Base-by-base conservation (phyloP, 2,888 invertebrate genomes). In the Heliconius ismenius region DNA sequence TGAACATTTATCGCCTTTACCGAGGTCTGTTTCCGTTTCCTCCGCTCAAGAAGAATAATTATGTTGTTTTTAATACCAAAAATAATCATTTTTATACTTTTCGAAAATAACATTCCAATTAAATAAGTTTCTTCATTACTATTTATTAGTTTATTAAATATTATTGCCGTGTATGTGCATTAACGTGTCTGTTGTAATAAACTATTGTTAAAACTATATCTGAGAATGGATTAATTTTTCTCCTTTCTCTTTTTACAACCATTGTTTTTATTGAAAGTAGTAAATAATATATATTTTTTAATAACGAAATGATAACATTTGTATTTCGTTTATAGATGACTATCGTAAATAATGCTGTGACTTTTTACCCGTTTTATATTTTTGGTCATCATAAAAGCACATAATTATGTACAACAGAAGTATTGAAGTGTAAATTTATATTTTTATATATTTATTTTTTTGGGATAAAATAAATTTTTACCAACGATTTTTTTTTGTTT, bases 1-100 rank as follows among this genome's bases (percentile, higher is more conserved):
- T 1, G 87, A 86, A 1, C 85, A 87, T 49, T 79, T 89, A 54
- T 58, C 81, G 10, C 75, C 83, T 0, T 26, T 85, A 7, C 80
- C 74, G 6, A 79, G 84, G 62, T 80, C 82, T 6, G 75, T 73
- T 26, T 84, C 84, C 1, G 78, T 83, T 4, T 60, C 78, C 28
- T 81, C 81, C 32, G 63, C 74, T 11, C 81, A 77, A 43, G 81
- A 81, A 39, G 79, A 82, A 75, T 81, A 18, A 39, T 10, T n/a
- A n/a, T n/a, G 10, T n/a, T n/a, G n/a, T 58, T n/a, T 21, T 9
- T 54, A 64, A 70, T 21, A 63, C 18, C 6, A 28, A 43, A 43
- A 43, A 43, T 6, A 6, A 43, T 24, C 36, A 72, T 60, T 32
- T 32, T 70, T 32, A 36, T 58, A n/a, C 7, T 72, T 60, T 70